A percentile compares a stretch with the other conserved stretches of the same genome.
Conservation (phyloP, 1,140 invertebrate genomes). For the Magallana ariakensis region DNA sequence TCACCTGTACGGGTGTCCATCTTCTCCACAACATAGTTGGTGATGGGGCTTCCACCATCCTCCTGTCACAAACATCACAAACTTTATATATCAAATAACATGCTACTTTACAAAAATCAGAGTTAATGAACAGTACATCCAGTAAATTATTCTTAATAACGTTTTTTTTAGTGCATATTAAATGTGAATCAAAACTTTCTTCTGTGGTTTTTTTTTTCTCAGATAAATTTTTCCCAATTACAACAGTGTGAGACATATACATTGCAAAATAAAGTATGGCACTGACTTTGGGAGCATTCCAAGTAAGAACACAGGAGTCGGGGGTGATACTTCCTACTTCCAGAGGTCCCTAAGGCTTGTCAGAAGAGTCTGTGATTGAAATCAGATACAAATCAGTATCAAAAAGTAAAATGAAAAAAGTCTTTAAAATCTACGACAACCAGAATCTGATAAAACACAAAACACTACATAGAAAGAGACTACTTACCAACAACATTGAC, state of each 20-base stretch:
- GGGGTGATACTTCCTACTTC: conserved; percentile 96
- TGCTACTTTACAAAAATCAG: too few species aligned
- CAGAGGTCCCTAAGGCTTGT: conserved; percentile 92
- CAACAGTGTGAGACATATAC: too few species aligned
- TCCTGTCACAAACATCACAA: conserved; percentile 82
- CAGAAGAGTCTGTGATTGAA: conserved; percentile 87
- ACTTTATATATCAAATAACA: too few species aligned
- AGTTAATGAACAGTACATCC: too few species aligned
- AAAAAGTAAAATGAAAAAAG: neutral
- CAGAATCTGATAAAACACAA: neutral
- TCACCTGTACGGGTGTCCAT: conserved; percentile 94
- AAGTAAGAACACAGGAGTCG: conserved; percentile 95
- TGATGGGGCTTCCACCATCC: conserved; percentile 97
- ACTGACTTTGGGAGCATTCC: conserved; percentile 89
- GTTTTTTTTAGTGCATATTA: too few species aligned
- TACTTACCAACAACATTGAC: conserved; percentile 88
- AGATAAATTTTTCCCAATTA: too few species aligned
- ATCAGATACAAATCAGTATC: conserved; percentile 21
- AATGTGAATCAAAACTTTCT: too few species aligned
- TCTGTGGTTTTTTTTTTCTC: too few species aligned
- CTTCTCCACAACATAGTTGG: conserved; percentile 98
- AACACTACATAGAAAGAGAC: neutral
- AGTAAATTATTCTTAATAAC: too few species aligned
- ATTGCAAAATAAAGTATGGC: neutral
- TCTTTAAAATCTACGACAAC: neutral